These are phyloP conservation scores for Falco cherrug DNA, from an alignment of 2,797 vertebrate genomes.

Conservation along the genomic window DNA sequence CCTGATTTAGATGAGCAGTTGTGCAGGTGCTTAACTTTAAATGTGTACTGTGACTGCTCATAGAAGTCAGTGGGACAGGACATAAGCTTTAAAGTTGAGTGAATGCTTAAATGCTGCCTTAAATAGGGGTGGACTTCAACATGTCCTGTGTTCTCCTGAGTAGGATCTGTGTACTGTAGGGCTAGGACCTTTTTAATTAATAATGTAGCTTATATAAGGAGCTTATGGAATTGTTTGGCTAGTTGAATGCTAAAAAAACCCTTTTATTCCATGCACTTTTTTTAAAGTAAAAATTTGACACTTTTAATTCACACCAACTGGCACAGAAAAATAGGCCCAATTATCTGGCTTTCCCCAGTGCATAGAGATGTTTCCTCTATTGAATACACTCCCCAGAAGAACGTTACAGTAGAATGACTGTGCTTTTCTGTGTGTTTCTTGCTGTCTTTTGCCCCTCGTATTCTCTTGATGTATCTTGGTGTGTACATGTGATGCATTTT, in stretches of 20 bases:
- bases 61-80: not conserved
- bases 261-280: constrained; percentile 14
- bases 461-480: constrained; percentile 54
- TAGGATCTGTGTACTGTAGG: constrained; percentile 9
- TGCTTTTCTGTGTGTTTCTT: constrained; percentile 59
- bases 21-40: not conserved
- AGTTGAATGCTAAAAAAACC: not conserved
- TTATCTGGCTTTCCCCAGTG: not conserved
- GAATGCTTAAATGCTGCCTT: constrained; percentile 51
- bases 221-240: not conserved
- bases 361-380: not conserved
- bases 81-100: constrained; percentile 27
- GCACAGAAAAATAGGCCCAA: not conserved
- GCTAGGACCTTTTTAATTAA: constrained; percentile 21
- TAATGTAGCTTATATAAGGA: constrained; percentile 5
- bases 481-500: constrained; percentile 62
- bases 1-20: not conserved
- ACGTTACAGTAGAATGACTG: constrained; percentile 36
- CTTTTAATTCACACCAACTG: not conserved
- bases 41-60: not conserved
- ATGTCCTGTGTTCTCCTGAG: constrained; percentile 31
- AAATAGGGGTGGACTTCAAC: constrained; percentile 42
- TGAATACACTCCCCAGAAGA: not conserved
- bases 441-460: constrained; percentile 45
- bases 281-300: not conserved